Conservation (phyloP, 1,140 invertebrate genomes). For the Ganaspis sp. region DNA sequence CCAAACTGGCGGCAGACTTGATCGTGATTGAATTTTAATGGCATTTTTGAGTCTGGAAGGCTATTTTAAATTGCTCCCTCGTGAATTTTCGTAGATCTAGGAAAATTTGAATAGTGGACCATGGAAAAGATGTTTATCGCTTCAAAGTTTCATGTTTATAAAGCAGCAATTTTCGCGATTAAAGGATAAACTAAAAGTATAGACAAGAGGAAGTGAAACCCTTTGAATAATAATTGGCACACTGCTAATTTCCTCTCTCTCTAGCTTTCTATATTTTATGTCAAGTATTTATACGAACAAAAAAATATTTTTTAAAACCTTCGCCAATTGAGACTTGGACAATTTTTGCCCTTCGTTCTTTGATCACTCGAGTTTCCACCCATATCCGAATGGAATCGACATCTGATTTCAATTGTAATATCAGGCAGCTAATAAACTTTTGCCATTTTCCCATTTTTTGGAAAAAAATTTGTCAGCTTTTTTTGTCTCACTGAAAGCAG, state of each 20-base stretch:
- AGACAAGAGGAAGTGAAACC: too few species aligned
- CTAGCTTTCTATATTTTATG: background rate
- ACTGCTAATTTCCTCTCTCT: too few species aligned
- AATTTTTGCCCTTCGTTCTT: background rate
- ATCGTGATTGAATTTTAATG: slow-evolving; percentile 70
- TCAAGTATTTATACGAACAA: background rate
- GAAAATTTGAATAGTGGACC: background rate
- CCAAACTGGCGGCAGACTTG: slow-evolving; percentile 41
- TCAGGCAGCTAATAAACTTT: background rate
- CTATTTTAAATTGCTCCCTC: slow-evolving; percentile 55
- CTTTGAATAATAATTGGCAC: too few species aligned
- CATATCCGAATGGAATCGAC: background rate
- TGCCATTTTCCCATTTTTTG: background rate
- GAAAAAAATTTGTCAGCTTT: background rate
- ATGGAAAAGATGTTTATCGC: background rate
- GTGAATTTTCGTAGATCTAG: slow-evolving; percentile 35
- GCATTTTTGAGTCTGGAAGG: slow-evolving; percentile 54
- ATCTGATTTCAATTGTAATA: slow-evolving; percentile 19
- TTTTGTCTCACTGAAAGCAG: background rate
- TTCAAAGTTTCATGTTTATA: background rate
- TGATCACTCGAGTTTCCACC: background rate
- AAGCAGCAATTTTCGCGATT: too few species aligned
- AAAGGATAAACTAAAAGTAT: too few species aligned
- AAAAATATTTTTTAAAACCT: slow-evolving; percentile 5
- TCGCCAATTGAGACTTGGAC: background rate